Conservation (phyloP, 1,140 invertebrate genomes). For the Dreissena polymorpha region DNA sequence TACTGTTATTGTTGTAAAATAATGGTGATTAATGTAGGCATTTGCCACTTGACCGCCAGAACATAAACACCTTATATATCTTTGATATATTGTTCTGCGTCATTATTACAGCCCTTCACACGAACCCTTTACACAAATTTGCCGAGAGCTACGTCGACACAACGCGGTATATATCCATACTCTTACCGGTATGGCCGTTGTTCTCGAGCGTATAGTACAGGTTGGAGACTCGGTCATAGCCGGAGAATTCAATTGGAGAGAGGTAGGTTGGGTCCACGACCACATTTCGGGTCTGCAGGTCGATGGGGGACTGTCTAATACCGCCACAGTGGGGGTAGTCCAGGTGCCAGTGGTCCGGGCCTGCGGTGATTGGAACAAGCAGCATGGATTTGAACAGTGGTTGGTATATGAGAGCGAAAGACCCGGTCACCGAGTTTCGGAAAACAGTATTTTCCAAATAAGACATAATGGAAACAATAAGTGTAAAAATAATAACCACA, state of each 20-base stretch:
- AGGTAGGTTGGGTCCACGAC: constrained; percentile 59
- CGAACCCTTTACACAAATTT: too few species aligned
- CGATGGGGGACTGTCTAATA: constrained; percentile 67
- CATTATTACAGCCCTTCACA: too few species aligned
- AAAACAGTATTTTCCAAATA: background rate
- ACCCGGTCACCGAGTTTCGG: background rate
- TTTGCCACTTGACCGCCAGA: too few species aligned
- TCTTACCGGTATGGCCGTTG: constrained; percentile 66
- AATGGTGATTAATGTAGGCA: too few species aligned
- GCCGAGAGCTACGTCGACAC: too few species aligned
- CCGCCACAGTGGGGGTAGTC: constrained; percentile 65
- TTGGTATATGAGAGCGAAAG: background rate
- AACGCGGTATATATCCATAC: background rate
- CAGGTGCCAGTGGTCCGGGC: constrained; percentile 65
- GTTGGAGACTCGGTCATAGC: constrained; percentile 53
- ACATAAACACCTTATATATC: too few species aligned
- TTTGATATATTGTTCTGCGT: too few species aligned
- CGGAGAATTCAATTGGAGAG: constrained; percentile 55
- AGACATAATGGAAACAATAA: background rate
- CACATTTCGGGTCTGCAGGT: constrained; percentile 57
- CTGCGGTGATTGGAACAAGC: constrained; percentile 38
- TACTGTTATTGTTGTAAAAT: too few species aligned
- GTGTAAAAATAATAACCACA: background rate
- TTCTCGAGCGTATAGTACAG: constrained; percentile 64
- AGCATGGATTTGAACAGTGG: background rate